Base-by-base conservation (phyloP, 2,113 vertebrate species). In the Xyliphius kryptos region DNA sequence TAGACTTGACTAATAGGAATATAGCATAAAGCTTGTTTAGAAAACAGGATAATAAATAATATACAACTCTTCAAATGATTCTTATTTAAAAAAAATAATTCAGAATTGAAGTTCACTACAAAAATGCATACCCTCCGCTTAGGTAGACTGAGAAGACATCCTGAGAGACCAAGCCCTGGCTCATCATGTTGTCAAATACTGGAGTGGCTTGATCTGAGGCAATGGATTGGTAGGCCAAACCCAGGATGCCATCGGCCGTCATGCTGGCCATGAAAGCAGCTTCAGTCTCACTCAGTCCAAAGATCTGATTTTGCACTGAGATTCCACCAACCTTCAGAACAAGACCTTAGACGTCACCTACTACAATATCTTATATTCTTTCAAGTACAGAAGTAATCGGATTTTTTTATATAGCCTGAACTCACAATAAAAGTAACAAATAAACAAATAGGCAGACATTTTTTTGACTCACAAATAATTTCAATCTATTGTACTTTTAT, bases 271-370 rank as follows among this genome's bases (percentile, higher is more conserved):
- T 77, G 69, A 80, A 82, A 4, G 66, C 1, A 21, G 79, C 77
- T 64, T 86, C 80, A 32, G 70, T 72, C 51, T 59, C 2, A 40
- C 88, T 91, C 43, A 89, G 41, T 49, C 90, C 89, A 0, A 93
- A 86, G 63, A 85, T 82, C 77, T 93, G 91, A 10, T 86, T 72
- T 19, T 37, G 9, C 63, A 76, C 76, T 22, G 63, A 36, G 50
- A 84, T 66, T 54, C 77, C 69, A 12, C 75, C 79, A 43, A 85
- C 81, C 82, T 86, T 40, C 60, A 72, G 21, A 37, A 61, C 64
- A 70, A 59, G n/a, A n/a, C n/a, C n/a, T n/a, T n/a, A n/a, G n/a
- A 68, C 50, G 3, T 10, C 13, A 9, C 19, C 4, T n/a, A 3
- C 40, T 11, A n/a, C 37, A 7, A 15, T 15, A 2, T 4, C 21